These are phyloP conservation scores for Clinocottus analis DNA, from an alignment of 2,113 vertebrate genomes.

Conservation along the genomic window DNA sequence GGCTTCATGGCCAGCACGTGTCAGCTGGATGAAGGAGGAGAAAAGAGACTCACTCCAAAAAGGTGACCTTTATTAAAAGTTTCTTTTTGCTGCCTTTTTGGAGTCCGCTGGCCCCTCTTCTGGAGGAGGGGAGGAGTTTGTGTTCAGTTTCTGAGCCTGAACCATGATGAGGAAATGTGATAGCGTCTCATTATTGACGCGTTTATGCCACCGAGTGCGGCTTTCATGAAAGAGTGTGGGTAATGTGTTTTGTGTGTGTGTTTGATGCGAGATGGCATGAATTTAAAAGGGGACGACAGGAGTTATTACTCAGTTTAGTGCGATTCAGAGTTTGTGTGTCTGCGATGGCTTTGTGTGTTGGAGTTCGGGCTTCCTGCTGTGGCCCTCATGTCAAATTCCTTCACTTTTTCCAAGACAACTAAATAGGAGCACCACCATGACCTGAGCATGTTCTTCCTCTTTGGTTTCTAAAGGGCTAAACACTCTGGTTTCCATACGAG, in stretches of 20 bases:
- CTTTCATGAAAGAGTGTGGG: conserved; percentile 40
- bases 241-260: conserved; percentile 14
- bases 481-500: conserved; percentile 30
- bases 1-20: conserved; percentile 8
- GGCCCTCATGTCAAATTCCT: conserved; percentile 33
- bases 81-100: conserved; percentile 51
- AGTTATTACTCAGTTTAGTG: conserved; percentile 4
- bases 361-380: conserved; percentile 25
- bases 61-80: conserved; percentile 30
- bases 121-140: conserved; percentile 22
- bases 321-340: conserved; percentile 1
- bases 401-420: conserved; percentile 52
- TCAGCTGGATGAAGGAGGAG: conserved; percentile 8
- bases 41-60: conserved; percentile 39
- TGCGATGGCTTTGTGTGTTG: conserved; percentile 13
- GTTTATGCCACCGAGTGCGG: conserved; percentile 48
- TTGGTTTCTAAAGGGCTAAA: conserved; percentile 31
- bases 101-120: conserved; percentile 56
- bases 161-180: conserved; percentile 56
- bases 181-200: conserved; percentile 56
- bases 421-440: conserved; percentile 37
- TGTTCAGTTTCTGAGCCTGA: conserved; percentile 46
- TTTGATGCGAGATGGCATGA: background rate
- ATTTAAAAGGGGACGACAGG: background rate
- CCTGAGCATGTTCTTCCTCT: conserved; percentile 48